Evolutionary conservation across 30 jellyfish, hydroid and myxozoan genomes (phyloP), one percentile per base, ranked within the genome.

Genomic region (Cassiopea xamachana): DNA sequence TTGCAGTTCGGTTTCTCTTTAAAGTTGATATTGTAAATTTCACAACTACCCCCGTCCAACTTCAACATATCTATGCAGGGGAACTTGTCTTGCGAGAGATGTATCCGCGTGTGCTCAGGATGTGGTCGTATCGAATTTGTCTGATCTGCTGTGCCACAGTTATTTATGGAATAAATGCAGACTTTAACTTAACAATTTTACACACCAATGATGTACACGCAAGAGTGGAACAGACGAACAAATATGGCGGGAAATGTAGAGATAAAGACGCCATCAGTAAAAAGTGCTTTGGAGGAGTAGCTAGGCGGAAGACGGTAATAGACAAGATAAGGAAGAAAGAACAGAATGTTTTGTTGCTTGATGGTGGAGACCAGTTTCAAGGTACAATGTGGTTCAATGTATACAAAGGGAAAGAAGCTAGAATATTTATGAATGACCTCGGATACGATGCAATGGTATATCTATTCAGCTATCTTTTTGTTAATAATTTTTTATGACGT

Each of bases 121-220:
- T 62, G 74, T 62, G 74, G 74, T 2, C 43, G 7, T 4, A 2
- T 62, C 27, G 43, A 62, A 4, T 13, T 14, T 62, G 7, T 14
- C 43, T 62, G 43, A 8, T 19, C 7, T 44, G 18, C 1, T 6
- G 3, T 71, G 80, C 80, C 47, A 1, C 80, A 71, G 58, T 71
- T 15, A 19, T 85, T 60, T 67, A 7, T 17, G 48, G 83, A 12
- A 83, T 15, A 7, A 59, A 50, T 8, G 92, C 85, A 1, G 90
- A 88, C 0, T 88, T 88, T 83, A 70, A 70, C 75, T 71, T 96
- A 80, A 96, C 97, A 16, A 83, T 96, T 71, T 82, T 96, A 80
- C 99, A 96, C 88, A 96, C 99, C 2, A 96, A 96, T 78, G 99
- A 96, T 60, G 99, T 96, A 12, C 99, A 96, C 67, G 92, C 99